Percentiles rank a stretch among this genome's conserved stretches.
Evolutionary conservation across 2,113 vertebrate species (phyloP).

Genomic region (Corydoras maculifer): DNA sequence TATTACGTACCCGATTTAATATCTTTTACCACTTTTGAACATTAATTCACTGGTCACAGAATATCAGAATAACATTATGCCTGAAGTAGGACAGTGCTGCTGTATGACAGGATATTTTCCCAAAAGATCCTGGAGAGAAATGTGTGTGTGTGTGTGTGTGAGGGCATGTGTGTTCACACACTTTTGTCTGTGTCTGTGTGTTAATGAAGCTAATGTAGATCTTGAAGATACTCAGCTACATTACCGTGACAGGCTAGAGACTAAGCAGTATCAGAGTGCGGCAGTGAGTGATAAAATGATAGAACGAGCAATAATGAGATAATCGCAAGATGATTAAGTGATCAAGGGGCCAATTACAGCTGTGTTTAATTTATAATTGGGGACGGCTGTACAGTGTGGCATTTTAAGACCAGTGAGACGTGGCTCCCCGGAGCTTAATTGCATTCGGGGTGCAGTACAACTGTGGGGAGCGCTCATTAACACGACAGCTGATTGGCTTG

Average conservation of each 20-base stretch:
- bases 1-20: slow-evolving; percentile 30
- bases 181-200: slow-evolving; percentile 23
- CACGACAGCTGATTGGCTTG: slow-evolving; percentile 22
- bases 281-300: slow-evolving; percentile 45
- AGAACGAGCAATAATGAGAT: slow-evolving; percentile 51
- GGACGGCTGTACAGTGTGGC: slow-evolving; percentile 39
- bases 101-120: not conserved
- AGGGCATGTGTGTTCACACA: not conserved
- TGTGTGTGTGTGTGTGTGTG: slow-evolving; percentile 15
- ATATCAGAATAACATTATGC: slow-evolving; percentile 1
- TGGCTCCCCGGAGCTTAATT: slow-evolving; percentile 43
- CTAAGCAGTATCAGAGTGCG: slow-evolving; percentile 35
- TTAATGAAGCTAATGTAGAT: slow-evolving; percentile 44
- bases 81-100: not conserved
- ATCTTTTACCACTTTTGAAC: slow-evolving; percentile 39
- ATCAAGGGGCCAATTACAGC: slow-evolving; percentile 54
- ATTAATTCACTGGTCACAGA: slow-evolving; percentile 41
- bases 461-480: slow-evolving; percentile 20
- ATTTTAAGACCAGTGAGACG: slow-evolving; percentile 38
- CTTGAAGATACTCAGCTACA: slow-evolving; percentile 38
- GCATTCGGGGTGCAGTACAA: slow-evolving; percentile 33
- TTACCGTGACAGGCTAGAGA: slow-evolving; percentile 33
- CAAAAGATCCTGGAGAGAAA: slow-evolving; percentile 1
- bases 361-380: slow-evolving; percentile 47
- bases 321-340: slow-evolving; percentile 52